Evolutionary conservation across 2,888 invertebrate genomes (phyloP), one percentile per base, ranked within the genome.

Genomic region (Cremastobaeus sp.): DNA sequence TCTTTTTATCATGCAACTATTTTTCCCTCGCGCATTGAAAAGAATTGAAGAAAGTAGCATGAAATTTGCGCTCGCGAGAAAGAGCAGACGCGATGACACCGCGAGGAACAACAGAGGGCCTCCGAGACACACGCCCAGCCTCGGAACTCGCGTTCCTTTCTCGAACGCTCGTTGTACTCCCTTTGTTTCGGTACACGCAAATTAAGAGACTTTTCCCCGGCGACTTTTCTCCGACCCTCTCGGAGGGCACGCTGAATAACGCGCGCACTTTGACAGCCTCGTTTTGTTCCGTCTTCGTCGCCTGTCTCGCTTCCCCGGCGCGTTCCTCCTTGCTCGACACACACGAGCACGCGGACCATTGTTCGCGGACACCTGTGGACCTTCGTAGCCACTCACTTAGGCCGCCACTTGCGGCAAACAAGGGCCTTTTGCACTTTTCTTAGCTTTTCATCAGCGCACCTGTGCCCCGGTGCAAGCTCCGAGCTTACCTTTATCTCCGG

Each of bases 351-450:
- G 64, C 52, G 60, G 39, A 52, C 79, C 84, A 86, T 86, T 86
- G 86, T 86, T 85, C 84, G 79, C 83, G 81, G 85, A 86, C 86
- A 86, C 86, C 86, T 87, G 86, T 86, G 83, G 86, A 85, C 86
- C 81, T 78, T 76, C 78, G 81, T 70, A 79, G 80, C 82, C 83
- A 84, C 85, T 85, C 82, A 83, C 81, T 82, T 82, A 69, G 71
- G 50, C 48, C 64, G 52, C 74, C 64, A 71, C 70, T 41, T 55
- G 65, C 64, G 59, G 54, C 52, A 52, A 50, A 69, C 78, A 59
- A 69, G 55, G 35, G 54, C 43, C 43, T 50, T 48, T 59, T 57
- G 70, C 72, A 80, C 84, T 84, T 86, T 86, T 84, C 82, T 84
- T 80, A 76, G 77, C 78, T 75, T 81, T 81, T 84, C 78, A 77